Base-by-base conservation (phyloP, 2,888 invertebrate species). In the Andrena chrysosceles region DNA sequence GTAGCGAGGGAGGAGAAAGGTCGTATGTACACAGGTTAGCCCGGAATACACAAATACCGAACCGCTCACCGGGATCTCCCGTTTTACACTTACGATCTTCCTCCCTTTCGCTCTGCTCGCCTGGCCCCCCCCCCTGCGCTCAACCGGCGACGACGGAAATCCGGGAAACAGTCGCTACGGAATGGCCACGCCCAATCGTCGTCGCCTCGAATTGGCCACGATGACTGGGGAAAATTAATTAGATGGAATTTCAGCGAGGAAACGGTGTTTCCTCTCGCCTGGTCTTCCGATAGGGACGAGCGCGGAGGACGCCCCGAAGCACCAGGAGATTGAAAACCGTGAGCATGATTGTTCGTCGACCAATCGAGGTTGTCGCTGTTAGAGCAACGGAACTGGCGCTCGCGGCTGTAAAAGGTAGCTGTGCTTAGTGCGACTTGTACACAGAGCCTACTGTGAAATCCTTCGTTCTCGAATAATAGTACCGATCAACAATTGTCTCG, bases 151-250 rank as follows among this genome's bases (percentile, higher is more conserved):
- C 69, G 66, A 73, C 67, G 84, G 75, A 83, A 75, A 83, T 75
- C 75, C 74, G 72, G 76, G 76, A 84, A 84, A 78, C 68, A 74
- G 74, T 49, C 52, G 73, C 73, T 59, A 81, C 23, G 48, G 54
- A 69, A 59, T 8, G 63, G 69, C 91, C 91, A 91, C 91, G 91
- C 91, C 91, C 89, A 84, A 91, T 91, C 86, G 86, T 88, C 91
- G 91, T 91, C 72, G 85, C 85, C 75, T 83, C 80, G 87, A 89
- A 89, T 91, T 91, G 80, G 89, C 86, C 74, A 69, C 86, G 86
- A 89, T 89, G 89, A 89, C 85, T 87, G 87, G 80, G 56, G 87
- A 82, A 90, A 92, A 92, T 91, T 92, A 91, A 92, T 92, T 92
- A 91, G 89, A 90, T 81, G 87, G 87, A 90, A 91, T 89, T 87